Percentiles rank a stretch among this genome's conserved stretches.
Evolutionary conservation across 2,888 invertebrate genomes (phyloP).

Genomic region (Galeruca laticollis): DNA sequence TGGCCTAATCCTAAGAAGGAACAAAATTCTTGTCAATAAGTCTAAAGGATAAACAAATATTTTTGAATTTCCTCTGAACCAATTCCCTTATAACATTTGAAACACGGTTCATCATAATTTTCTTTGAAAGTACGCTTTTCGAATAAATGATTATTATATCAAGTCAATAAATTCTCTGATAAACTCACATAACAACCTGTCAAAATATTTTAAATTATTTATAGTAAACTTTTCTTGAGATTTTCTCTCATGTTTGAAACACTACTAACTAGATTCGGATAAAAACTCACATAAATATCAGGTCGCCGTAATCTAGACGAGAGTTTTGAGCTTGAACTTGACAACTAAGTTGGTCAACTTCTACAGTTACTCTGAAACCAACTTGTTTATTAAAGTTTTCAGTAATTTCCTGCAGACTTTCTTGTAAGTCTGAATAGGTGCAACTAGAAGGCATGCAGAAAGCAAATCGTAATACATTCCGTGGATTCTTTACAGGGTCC

Average conservation of each 20-base stretch:
- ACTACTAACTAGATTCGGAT: background rate
- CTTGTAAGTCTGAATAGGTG: conserved; percentile 68
- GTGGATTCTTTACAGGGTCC: conserved; percentile 39
- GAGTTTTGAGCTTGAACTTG: conserved; percentile 33
- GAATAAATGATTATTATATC: no score
- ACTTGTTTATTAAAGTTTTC: conserved; percentile 39
- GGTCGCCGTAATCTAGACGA: conserved; percentile 36
- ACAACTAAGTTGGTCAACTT: conserved; percentile 44
- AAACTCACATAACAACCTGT: no score
- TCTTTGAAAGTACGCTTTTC: no score
- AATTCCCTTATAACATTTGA: no score
- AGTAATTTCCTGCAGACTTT: conserved; percentile 49
- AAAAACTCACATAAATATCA: conserved; percentile 46
- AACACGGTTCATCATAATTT: no score
- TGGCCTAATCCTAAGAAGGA: no score
- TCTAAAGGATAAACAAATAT: no score
- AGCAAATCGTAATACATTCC: conserved; percentile 69
- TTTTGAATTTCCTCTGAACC: no score
- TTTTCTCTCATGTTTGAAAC: background rate
- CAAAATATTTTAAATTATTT: no score
- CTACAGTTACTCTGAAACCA: conserved; percentile 39
- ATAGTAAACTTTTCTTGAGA: no score
- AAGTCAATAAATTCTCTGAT: no score
- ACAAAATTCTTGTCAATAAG: no score
- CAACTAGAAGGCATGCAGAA: conserved; percentile 74